phyloP scores from a whole-genome alignment of 2,797 vertebrate genomes.

The Pangasius djambal region DNA sequence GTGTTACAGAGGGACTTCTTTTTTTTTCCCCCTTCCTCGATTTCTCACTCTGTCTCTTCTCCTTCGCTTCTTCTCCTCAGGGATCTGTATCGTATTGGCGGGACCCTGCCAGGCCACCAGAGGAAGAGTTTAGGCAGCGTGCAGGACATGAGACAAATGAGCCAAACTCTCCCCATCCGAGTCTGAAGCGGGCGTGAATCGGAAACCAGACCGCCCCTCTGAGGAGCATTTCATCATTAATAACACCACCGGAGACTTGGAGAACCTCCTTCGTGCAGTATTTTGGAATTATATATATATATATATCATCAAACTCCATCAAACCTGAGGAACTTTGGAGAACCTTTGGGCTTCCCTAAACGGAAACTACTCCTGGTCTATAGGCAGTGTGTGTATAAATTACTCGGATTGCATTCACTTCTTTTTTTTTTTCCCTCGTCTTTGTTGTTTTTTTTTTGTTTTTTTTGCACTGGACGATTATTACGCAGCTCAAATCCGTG shows the following conservation, averaged over 20 bases:
- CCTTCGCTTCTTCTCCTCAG: slow-evolving; percentile 70
- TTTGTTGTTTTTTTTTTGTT: slow-evolving; percentile 39
- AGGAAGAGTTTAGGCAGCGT: slow-evolving; percentile 94
- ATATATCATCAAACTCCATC: background rate
- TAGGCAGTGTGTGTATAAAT: slow-evolving; percentile 37
- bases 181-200: slow-evolving; percentile 78
- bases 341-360: slow-evolving; percentile 34
- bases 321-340: slow-evolving; percentile 59
- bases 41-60: slow-evolving; percentile 13
- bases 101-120: slow-evolving; percentile 95
- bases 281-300: slow-evolving; percentile 37
- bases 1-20: background rate
- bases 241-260: slow-evolving; percentile 35
- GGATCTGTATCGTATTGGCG: slow-evolving; percentile 93
- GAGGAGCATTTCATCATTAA: slow-evolving; percentile 18
- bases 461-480: slow-evolving; percentile 26
- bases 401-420: slow-evolving; percentile 18
- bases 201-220: slow-evolving; percentile 42
- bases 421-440: slow-evolving; percentile 33
- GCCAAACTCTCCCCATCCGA: slow-evolving; percentile 95
- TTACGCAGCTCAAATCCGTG: background rate
- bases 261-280: slow-evolving; percentile 47
- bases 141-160: slow-evolving; percentile 96
- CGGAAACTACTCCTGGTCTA: slow-evolving; percentile 31
- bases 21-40: background rate